Evolutionary conservation across 1,140 invertebrate species (phyloP).

Genomic region (Prorops nasuta): DNA sequence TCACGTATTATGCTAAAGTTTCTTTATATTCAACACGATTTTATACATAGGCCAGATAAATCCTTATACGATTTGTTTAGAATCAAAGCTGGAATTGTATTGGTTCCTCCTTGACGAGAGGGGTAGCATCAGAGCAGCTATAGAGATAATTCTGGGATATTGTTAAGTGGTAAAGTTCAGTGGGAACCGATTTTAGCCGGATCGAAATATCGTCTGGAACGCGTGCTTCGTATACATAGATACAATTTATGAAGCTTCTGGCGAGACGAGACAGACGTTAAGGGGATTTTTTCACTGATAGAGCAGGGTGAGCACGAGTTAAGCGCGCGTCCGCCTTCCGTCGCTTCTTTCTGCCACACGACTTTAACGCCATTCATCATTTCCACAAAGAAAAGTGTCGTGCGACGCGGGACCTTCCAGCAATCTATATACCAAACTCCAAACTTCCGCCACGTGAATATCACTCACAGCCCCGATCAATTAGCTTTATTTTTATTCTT

Average conservation of each 20-base stretch:
- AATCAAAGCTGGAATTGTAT: too few relatives aligned
- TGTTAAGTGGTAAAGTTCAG: conserved; percentile 29
- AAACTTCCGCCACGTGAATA: too few relatives aligned
- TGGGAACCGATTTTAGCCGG: conserved; percentile 13
- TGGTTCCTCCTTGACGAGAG: too few relatives aligned
- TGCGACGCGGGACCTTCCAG: background rate
- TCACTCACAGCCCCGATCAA: too few relatives aligned
- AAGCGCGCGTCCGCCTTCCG: conserved; percentile 26
- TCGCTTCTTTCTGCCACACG: conserved; percentile 27
- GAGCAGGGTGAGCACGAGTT: conserved; percentile 20
- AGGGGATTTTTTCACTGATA: conserved; percentile 20
- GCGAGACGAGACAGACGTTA: conserved; percentile 13
- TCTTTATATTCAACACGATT: too few relatives aligned
- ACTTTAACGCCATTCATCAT: conserved; percentile 6
- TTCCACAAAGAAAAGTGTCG: background rate
- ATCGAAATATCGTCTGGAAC: conserved; percentile 4
- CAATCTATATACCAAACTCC: too few relatives aligned
- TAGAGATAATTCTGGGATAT: too few relatives aligned
- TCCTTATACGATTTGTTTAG: too few relatives aligned
- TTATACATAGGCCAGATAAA: too few relatives aligned
- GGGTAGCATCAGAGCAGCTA: too few relatives aligned
- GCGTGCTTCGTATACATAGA: background rate
- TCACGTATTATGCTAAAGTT: too few relatives aligned
- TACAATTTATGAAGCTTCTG: conserved; percentile 12
- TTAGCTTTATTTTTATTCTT: too few relatives aligned